These are phyloP conservation scores for Euphonia xanthogaster DNA, from an alignment of 2,797 vertebrate genomes.

Conservation along the genomic window DNA sequence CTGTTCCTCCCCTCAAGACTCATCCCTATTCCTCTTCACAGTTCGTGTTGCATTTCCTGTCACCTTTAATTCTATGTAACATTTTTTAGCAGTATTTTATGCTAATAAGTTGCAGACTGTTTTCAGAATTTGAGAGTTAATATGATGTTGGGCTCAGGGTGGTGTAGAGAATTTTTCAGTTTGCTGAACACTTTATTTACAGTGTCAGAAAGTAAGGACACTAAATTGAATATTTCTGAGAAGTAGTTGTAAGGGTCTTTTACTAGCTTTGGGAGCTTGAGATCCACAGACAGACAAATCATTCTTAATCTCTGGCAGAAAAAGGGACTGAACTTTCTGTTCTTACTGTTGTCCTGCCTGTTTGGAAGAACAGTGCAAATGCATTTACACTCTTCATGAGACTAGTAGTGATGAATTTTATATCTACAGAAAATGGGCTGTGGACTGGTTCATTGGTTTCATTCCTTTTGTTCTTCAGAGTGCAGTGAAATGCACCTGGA, in stretches of 20 bases:
- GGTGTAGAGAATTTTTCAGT: not conserved
- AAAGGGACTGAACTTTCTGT: not conserved
- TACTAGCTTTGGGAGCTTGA: not conserved
- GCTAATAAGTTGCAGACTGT: not conserved
- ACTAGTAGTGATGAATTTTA: not conserved
- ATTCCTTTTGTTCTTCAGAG: not conserved
- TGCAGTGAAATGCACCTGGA: not conserved
- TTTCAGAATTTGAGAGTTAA: not conserved
- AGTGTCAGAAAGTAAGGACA: not conserved
- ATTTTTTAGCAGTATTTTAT: not conserved
- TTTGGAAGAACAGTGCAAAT: not conserved
- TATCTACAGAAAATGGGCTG: not conserved
- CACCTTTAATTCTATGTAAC: not conserved
- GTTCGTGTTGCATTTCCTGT: not conserved
- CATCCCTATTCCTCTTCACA: not conserved
- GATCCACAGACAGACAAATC: not conserved
- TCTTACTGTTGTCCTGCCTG: not conserved
- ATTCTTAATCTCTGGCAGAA: not conserved
- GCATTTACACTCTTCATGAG: not conserved
- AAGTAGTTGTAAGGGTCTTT: not conserved
- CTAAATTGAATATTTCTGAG: not conserved
- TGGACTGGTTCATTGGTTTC: not conserved
- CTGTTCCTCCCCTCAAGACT: not conserved
- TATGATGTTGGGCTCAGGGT: not conserved
- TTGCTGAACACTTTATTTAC: not conserved